phyloP scores from a whole-genome alignment of 1,140 invertebrate genomes.

The Penaeus indicus region DNA sequence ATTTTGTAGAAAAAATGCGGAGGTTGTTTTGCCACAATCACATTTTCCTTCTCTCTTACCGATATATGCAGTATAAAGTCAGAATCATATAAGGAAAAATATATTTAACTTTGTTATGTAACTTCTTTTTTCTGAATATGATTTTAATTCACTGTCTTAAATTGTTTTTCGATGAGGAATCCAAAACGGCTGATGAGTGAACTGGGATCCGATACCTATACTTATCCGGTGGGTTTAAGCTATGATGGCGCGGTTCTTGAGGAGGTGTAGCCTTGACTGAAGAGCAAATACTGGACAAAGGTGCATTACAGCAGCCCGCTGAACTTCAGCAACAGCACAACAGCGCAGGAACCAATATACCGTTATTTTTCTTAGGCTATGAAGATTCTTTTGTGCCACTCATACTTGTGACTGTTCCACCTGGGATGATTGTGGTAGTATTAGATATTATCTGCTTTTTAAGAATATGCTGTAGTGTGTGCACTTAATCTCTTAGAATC shows the following conservation, averaged over 20 bases:
- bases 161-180: constrained; percentile 82
- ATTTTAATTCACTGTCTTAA: background rate
- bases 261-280: background rate
- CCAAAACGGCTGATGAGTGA: constrained; percentile 87
- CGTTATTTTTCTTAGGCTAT: constrained; percentile 72
- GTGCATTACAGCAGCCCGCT: background rate
- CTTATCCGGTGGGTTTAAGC: constrained; percentile 87
- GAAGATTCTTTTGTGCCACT: constrained; percentile 81
- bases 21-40: too few species aligned
- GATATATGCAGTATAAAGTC: too few species aligned
- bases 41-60: too few species aligned
- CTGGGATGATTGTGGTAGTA: constrained; percentile 80
- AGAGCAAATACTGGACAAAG: background rate
- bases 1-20: too few species aligned
- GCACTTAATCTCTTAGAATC: constrained; percentile 17
- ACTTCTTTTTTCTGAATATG: background rate
- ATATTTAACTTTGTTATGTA: too few species aligned
- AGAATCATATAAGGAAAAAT: too few species aligned
- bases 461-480: too few species aligned
- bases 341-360: constrained; percentile 66
- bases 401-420: constrained; percentile 81
- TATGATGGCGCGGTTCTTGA: constrained; percentile 76
- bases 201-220: constrained; percentile 75
- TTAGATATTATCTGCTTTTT: background rate
- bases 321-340: constrained; percentile 47